These are phyloP conservation scores for Haliaeetus leucogaster DNA, from an alignment of 2,113 vertebrate species.

Conservation along the genomic window DNA sequence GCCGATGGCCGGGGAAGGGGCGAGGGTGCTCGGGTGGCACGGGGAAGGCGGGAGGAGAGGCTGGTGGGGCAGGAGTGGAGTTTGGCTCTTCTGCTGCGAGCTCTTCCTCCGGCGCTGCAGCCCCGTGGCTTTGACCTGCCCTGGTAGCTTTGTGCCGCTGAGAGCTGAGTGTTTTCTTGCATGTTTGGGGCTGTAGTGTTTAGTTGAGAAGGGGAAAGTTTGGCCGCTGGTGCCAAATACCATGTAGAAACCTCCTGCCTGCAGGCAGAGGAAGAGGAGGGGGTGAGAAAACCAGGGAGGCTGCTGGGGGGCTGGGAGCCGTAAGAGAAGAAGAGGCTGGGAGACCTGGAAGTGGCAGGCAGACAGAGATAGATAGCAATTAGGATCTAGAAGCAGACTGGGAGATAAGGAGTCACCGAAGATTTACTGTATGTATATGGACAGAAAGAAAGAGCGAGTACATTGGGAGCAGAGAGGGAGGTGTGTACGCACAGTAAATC, in stretches of 20 bases:
- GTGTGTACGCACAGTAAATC: conserved; percentile 60
- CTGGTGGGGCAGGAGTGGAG: not conserved
- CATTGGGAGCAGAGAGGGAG: conserved; percentile 59
- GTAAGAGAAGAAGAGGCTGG: not conserved
- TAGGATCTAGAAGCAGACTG: conserved; percentile 64
- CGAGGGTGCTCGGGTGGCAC: fast-evolving
- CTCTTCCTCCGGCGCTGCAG: fast-evolving
- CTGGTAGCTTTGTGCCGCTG: fast-evolving
- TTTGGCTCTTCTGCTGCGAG: not conserved
- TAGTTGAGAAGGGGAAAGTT: not conserved
- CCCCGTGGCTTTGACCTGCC: not conserved
- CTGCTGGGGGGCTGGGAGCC: not conserved
- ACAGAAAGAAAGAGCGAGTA: conserved; percentile 60
- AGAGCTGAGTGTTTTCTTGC: not conserved
- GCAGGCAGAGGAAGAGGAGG: not conserved
- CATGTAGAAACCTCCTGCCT: not conserved
- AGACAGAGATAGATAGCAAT: conserved; percentile 64
- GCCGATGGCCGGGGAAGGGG: not conserved
- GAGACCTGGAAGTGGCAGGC: conserved; percentile 58
- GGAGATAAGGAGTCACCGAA: conserved; percentile 67
- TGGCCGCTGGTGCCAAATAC: not conserved
- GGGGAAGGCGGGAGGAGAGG: not conserved
- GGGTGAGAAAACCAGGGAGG: not conserved
- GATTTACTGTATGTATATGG: conserved; percentile 68
- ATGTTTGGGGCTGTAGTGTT: not conserved